Evolutionary conservation across 1,140 invertebrate species (phyloP).

Genomic region (Delia radicum): DNA sequence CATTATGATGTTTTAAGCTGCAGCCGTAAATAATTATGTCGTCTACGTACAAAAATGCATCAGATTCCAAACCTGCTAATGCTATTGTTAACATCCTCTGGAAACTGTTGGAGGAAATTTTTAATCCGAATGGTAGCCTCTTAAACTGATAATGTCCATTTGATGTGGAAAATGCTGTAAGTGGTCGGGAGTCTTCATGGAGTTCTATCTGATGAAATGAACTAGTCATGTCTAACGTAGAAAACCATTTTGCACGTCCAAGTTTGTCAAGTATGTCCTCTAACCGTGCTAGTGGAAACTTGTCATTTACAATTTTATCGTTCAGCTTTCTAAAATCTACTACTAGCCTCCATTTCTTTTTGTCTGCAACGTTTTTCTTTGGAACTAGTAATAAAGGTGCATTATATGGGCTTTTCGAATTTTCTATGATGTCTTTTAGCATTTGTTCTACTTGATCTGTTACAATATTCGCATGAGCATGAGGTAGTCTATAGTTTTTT

Average conservation of each 20-base stretch:
- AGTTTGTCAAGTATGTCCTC: slow-evolving; percentile 56
- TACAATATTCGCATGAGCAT: slow-evolving; percentile 44
- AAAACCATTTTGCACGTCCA: slow-evolving; percentile 53
- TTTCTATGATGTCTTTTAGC: slow-evolving; percentile 33
- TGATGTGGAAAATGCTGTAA: slow-evolving; percentile 56
- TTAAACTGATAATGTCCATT: slow-evolving; percentile 39
- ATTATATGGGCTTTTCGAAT: slow-evolving; percentile 29
- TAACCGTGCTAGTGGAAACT: slow-evolving; percentile 59
- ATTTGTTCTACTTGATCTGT: slow-evolving; percentile 44
- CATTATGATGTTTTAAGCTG: slow-evolving; percentile 43
- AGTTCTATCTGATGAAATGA: slow-evolving; percentile 60
- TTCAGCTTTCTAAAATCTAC: slow-evolving; percentile 56
- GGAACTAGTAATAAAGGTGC: slow-evolving; percentile 34
- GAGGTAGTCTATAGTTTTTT: slow-evolving; percentile 48
- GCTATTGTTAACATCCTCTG: slow-evolving; percentile 40
- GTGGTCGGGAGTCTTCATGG: slow-evolving; percentile 40
- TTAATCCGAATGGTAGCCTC: slow-evolving; percentile 41
- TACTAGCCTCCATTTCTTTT: slow-evolving; percentile 46
- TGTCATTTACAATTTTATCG: slow-evolving; percentile 54
- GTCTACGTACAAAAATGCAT: slow-evolving; percentile 35
- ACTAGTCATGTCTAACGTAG: slow-evolving; percentile 54
- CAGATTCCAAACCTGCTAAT: slow-evolving; percentile 27
- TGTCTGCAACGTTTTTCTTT: slow-evolving; percentile 35
- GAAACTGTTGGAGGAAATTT: slow-evolving; percentile 43
- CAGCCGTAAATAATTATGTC: slow-evolving; percentile 36